A percentile compares a stretch with the other conserved stretches of the same genome.
Evolutionary conservation across 2,888 invertebrate species (phyloP).

Genomic region (Harpagoxenus sublaevis): DNA sequence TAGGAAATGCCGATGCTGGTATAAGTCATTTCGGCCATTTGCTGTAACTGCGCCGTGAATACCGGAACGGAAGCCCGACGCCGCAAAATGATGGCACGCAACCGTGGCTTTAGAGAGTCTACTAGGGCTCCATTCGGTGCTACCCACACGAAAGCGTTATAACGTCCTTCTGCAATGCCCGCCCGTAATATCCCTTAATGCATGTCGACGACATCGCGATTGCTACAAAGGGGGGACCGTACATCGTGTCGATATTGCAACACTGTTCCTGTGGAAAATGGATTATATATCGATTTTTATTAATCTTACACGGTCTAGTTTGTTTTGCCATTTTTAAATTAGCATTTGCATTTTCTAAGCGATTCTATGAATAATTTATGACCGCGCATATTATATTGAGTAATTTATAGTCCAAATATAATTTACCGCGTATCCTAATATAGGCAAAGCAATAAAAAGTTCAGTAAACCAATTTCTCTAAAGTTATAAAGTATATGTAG

Average conservation of each 20-base stretch:
- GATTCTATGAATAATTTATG: background rate
- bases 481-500: background rate
- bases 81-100: conserved; percentile 49
- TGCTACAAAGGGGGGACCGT: conserved; percentile 8
- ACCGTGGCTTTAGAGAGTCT: conserved; percentile 35
- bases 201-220: conserved; percentile 43
- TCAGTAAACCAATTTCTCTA: background rate
- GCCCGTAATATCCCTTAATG: conserved; percentile 51
- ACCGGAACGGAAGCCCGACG: conserved; percentile 50
- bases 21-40: conserved; percentile 51
- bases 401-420: background rate
- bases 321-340: conserved; percentile 2
- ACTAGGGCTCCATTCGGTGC: conserved; percentile 45
- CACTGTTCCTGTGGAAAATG: background rate
- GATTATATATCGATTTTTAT: background rate
- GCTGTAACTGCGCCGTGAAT: conserved; percentile 52
- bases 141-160: conserved; percentile 44
- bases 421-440: background rate
- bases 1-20: conserved; percentile 41
- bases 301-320: background rate
- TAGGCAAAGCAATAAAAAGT: background rate
- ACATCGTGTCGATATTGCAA: conserved; percentile 26
- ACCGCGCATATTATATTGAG: background rate
- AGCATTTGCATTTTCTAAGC: background rate
- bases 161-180: conserved; percentile 27